Conservation (phyloP, 2,113 vertebrate species). For the Cygnus buccinator region DNA sequence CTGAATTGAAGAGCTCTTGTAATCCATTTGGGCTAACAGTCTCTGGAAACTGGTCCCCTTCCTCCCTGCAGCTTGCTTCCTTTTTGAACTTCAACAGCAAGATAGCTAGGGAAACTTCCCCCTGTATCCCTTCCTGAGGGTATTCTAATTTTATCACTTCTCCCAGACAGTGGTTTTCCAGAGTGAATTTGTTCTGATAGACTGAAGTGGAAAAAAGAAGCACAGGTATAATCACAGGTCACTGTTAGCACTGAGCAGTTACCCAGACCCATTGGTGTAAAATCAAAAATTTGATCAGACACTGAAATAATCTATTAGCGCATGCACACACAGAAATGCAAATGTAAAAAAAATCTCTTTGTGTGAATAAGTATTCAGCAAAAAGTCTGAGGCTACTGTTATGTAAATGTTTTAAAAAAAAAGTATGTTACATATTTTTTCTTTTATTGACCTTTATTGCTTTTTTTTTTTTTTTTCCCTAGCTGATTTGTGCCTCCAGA, state of each 20-base stretch:
- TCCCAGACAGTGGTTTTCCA: not conserved
- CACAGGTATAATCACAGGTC: not conserved
- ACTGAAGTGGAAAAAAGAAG: not conserved
- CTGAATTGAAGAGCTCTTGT: not conserved
- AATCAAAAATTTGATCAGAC: not conserved
- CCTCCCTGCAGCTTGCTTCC: not conserved
- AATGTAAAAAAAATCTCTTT: not conserved
- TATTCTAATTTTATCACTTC: not conserved
- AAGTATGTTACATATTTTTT: not conserved
- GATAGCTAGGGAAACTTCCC: not conserved
- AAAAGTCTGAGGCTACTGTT: not conserved
- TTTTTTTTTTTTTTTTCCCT: not conserved
- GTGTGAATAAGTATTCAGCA: not conserved
- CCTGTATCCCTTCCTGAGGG: not conserved
- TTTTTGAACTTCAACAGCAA: not conserved
- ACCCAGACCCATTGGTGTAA: not conserved
- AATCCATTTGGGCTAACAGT: not conserved
- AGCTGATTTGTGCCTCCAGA: not conserved
- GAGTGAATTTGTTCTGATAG: not conserved
- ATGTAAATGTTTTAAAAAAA: not conserved
- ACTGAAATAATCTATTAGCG: not conserved
- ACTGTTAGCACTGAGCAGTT: not conserved
- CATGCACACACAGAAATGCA: not conserved
- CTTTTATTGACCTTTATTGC: not conserved
- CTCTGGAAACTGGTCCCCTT: not conserved